phyloP scores from a whole-genome alignment of 2,797 vertebrate species.

The Pantherophis vulpinus region DNA sequence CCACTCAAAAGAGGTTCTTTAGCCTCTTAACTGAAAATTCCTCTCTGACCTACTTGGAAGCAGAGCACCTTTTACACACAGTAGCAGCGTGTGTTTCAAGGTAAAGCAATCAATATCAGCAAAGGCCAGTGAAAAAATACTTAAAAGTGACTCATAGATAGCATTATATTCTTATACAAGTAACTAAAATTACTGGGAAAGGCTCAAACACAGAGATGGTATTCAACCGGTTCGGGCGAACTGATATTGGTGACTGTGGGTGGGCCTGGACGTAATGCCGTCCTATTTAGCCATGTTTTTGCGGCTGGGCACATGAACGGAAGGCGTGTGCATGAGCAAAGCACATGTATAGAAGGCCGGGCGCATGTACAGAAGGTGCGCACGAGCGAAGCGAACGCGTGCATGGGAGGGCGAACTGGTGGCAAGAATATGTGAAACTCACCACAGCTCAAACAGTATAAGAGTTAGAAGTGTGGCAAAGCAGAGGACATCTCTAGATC shows the following conservation, averaged over 20 bases:
- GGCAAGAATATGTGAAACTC: no score
- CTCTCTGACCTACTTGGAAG: background rate
- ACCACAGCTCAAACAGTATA: background rate
- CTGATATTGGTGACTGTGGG: no score
- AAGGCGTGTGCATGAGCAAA: no score
- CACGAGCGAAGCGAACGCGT: no score
- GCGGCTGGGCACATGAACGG: no score
- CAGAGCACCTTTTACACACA: background rate
- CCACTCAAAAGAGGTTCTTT: background rate
- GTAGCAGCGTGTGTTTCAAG: background rate
- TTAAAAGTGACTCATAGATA: background rate
- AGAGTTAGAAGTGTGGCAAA: background rate
- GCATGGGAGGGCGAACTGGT: rapidly evolving
- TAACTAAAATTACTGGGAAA: background rate
- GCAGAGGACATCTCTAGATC: background rate
- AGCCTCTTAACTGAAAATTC: background rate
- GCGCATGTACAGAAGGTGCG: no score
- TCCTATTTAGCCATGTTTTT: no score
- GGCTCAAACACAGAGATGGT: no score
- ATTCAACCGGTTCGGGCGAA: no score
- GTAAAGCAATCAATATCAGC: background rate
- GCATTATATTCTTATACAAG: background rate
- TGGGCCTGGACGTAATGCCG: no score
- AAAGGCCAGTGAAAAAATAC: background rate
- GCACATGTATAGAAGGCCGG: no score